Base-by-base conservation (phyloP, 1,140 invertebrate species). In the Tetranychus urticae region DNA sequence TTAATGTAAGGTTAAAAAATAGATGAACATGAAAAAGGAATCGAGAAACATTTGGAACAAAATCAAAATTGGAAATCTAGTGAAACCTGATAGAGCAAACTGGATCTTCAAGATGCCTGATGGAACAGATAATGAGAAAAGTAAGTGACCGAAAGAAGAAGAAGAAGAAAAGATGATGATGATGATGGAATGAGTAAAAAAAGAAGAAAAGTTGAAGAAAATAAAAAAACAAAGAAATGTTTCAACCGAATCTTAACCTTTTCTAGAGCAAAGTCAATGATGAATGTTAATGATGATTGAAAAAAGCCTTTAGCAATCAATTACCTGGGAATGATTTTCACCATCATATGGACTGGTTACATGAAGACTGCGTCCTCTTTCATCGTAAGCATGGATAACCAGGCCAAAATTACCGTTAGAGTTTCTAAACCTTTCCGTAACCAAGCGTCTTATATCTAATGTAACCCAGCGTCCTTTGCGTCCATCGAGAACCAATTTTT, bases 381-480 rank as follows among this genome's bases (percentile, higher is more conserved):
- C 65, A 69, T 78, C 76, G 14, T 63, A 63, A 59, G 81, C 79
- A 71, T 82, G 83, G 39, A 86, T 74, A 1, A 82, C 77, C 60
- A 88, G 78, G 6, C 83, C 84, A 58, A 83, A 76, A 66, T 82
- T 84, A 60, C 82, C 80, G 52, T 79, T 73, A 1, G 81, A 79
- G 66, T 80, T 76, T 52, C 79, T 79, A 69, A 83, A 81, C 81
- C 84, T 86, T 46, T 83, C 79, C 48, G 77, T 75, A 2, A 87
- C 79, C 70, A 84, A 78, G n/a, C 78, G 77, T n/a, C 80, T 81
- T 0, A 87, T 73, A 65, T 87, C 83, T 12, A 87, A 73, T 61
- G 79, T 79, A 10, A 85, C 69, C 84, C 84, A 86, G 56, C 77
- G 76, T 0, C 83, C 83, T 33, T 47, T 47, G 13, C 31, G n/a